Evolutionary conservation across 2,888 invertebrate genomes (phyloP), one percentile per base, ranked within the genome.

Genomic region (Hermaeophaga mercurialis): DNA sequence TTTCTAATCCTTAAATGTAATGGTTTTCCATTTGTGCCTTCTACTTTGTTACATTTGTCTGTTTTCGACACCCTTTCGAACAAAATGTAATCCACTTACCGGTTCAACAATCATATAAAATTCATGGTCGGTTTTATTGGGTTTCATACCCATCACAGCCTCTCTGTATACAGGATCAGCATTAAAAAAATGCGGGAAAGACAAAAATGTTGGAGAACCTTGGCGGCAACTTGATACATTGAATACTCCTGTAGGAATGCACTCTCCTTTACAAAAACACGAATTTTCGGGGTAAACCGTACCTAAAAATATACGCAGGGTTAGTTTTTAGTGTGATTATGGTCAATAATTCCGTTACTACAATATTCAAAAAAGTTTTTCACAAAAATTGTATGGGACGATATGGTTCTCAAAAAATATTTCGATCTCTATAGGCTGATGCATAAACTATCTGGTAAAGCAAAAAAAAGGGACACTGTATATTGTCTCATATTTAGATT

Each of bases 141-240:
- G 91, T 1, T 77, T 66, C 74, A 94, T 72, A 0, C 93, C 93
- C 0, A 79, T 79, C 1, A 92, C 84, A 38, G 80, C 78, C 4
- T 85, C 78, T 8, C 78, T 66, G 56, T 89, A 86, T 55, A 77
- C 79, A 0, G 84, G 84, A 76, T 91, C 91, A 0, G 84, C 92
- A 65, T 86, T 82, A 70, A 86, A 81, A 76, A 91, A 93, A 76
- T 94, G 93, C 0, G 94, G 93, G 67, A 89, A 84, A 0, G 91
- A 90, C 65, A 91, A 82, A 71, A 90, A 90, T 0, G 88, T 86
- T 0, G 94, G 94, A 0, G 91, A 88, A n/a, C 88, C 89, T 69
- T 81, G 86, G 34, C 90, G 84, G 63, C 90, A 91, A 0, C 87
- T 79, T 0, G 89, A 88, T 12, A 90, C 84, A 75, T 90, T 89